Evolutionary conservation across 2,888 invertebrate species (phyloP), one percentile per base, ranked within the genome.

Genomic region (Silvanus unidentatus): DNA sequence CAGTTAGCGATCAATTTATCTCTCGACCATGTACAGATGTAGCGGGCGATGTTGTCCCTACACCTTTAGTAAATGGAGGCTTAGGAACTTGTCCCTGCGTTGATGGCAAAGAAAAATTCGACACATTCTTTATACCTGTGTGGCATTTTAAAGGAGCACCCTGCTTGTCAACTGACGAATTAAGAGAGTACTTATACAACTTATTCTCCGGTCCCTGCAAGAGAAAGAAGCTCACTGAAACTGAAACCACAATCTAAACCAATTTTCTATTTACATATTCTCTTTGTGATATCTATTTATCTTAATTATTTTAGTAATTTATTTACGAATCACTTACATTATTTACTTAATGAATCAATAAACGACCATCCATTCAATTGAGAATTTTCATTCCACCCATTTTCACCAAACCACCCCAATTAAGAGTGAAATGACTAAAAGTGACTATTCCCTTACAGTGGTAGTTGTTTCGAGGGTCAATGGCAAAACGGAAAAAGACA

Each of bases 401-500:
- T n/a, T n/a, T n/a, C n/a, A n/a, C n/a, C n/a, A n/a, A n/a, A n/a
- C n/a, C n/a, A n/a, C n/a, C n/a, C n/a, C n/a, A n/a, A n/a, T n/a
- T n/a, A n/a, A n/a, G n/a, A n/a, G n/a, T n/a, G n/a, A n/a, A n/a
- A n/a, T n/a, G n/a, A n/a, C n/a, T n/a, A n/a, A n/a, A 22, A 22
- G 22, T 22, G 22, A 22, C 3, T 8, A 5, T 12, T 32, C 46
- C 62, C 69, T 79, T 79, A 34, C 78, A 93, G 92, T 73, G 97
- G 96, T 42, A 94, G 94, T 69, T 86, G 90, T 59, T 97, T 87
- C 77, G 94, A 95, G 74, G 99, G 99, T 49, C 96, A 98, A 75
- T 99, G 99, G 99, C 97, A 96, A 75, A 97, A 97, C 72, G 99
- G 99, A 54, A 95, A 97, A 74, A 81, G 98, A 42, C 98, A 99